Conservation (phyloP, 1,140 invertebrate genomes). For the Aphis craccivora region DNA sequence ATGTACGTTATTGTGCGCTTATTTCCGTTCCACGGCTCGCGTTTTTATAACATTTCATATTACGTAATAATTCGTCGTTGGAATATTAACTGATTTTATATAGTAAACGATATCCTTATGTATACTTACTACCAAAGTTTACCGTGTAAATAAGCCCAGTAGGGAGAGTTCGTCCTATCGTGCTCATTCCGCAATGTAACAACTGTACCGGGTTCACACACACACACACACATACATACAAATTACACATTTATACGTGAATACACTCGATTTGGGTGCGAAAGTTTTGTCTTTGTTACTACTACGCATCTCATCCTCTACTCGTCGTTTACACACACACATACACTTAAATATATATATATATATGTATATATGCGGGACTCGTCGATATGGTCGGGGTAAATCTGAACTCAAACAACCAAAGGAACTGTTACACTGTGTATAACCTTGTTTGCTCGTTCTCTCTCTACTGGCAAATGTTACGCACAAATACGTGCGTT, state of each 20-base stretch:
- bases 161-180: not conserved
- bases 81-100: not conserved
- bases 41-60: not conserved
- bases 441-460: constrained; percentile 32
- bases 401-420: constrained; percentile 48
- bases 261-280: constrained; percentile 4
- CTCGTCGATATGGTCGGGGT: not conserved
- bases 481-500: constrained; percentile 51
- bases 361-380: constrained; percentile 22
- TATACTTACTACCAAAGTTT: not conserved
- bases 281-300: constrained; percentile 48
- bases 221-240: too few species aligned
- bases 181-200: not conserved
- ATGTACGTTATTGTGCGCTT: not conserved
- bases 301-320: not conserved
- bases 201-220: not conserved
- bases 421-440: constrained; percentile 32
- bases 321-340: not conserved
- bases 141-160: not conserved
- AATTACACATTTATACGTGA: not conserved
- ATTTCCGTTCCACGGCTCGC: not conserved
- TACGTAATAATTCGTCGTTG: not conserved
- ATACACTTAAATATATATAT: too few species aligned
- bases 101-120: not conserved
- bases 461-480: not conserved